Evolutionary conservation across 1,140 invertebrate genomes (phyloP).

Genomic region (Portunus trituberculatus): DNA sequence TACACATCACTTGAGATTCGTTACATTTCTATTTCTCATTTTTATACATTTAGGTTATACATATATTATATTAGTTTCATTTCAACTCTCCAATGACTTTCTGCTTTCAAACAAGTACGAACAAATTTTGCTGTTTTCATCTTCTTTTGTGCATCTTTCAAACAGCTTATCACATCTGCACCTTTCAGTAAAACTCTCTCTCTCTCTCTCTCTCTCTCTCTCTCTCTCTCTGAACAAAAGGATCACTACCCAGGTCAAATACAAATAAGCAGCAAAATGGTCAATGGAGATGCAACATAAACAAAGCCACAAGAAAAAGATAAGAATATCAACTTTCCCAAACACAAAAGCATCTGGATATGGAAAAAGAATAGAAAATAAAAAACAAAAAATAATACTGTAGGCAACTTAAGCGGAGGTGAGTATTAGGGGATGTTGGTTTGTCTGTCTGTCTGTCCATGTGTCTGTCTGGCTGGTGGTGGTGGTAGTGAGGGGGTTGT

Average conservation of each 20-base stretch:
- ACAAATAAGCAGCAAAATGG: background rate
- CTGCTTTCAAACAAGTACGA: too few species aligned
- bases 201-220: slow-evolving; percentile 33
- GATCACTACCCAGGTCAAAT: background rate
- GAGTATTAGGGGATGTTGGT: background rate
- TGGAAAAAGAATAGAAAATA: background rate
- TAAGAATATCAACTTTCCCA: background rate
- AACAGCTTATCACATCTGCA: too few species aligned
- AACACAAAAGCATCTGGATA: background rate
- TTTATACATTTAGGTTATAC: too few species aligned
- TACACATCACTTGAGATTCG: too few species aligned
- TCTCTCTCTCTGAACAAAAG: slow-evolving; percentile 34
- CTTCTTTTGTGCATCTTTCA: too few species aligned
- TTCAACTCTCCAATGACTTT: too few species aligned
- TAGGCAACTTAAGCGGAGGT: background rate
- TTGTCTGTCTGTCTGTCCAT: background rate
- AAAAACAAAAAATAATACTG: too few species aligned
- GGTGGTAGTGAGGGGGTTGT: background rate
- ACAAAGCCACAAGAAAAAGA: background rate
- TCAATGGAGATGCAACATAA: background rate
- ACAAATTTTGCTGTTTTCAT: too few species aligned
- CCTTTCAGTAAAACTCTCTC: background rate
- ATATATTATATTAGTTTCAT: too few species aligned
- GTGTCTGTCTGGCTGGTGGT: too few species aligned
- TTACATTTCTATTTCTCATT: too few species aligned